phyloP scores from a whole-genome alignment of 1,140 invertebrate genomes.

The Maconellicoccus hirsutus region DNA sequence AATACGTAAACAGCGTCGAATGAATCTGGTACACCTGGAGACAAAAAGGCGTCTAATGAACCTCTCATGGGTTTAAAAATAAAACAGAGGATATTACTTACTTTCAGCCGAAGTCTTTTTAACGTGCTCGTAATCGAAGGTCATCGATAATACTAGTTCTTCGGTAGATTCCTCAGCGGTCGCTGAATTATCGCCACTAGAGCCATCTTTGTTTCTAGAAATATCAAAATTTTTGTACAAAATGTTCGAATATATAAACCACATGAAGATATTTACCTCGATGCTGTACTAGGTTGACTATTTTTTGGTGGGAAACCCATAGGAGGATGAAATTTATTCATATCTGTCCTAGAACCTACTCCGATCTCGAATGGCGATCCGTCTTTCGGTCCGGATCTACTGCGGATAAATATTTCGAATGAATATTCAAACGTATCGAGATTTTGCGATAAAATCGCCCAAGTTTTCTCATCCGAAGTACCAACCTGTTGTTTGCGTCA shows the following conservation, averaged over 20 bases:
- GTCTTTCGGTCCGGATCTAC: background rate
- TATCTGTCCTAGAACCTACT: background rate
- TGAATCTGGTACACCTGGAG: no score
- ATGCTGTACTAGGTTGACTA: background rate
- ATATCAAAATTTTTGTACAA: no score
- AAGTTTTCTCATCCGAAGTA: no score
- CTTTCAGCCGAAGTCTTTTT: background rate
- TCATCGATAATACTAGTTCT: background rate
- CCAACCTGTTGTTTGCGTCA: no score
- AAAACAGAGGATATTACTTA: background rate
- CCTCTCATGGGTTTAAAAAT: background rate
- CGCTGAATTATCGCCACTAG: background rate
- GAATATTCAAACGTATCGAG: no score
- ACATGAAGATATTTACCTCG: background rate
- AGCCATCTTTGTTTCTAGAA: background rate
- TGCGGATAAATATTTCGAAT: background rate
- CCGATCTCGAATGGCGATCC: background rate
- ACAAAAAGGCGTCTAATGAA: background rate
- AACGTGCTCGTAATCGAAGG: background rate
- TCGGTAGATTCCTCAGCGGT: background rate
- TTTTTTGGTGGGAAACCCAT: background rate
- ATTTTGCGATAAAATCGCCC: no score
- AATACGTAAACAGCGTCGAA: background rate
- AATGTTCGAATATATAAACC: slow-evolving; percentile 11
- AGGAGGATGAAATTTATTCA: background rate